These are phyloP conservation scores for Callyntrura guangdongensis DNA, from an alignment of 2,888 invertebrate species.

Conservation along the genomic window DNA sequence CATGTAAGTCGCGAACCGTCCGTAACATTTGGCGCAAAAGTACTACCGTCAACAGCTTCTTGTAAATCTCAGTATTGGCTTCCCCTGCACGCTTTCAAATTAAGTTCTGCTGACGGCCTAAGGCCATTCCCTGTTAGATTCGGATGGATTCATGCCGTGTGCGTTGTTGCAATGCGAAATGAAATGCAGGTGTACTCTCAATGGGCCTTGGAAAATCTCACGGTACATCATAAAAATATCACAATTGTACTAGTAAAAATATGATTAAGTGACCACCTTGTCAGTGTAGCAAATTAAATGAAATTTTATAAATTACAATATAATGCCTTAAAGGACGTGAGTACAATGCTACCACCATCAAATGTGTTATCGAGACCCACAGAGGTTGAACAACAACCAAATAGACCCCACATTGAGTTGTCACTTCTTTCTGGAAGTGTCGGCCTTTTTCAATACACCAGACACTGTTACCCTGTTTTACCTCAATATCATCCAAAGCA, in stretches of 20 bases:
- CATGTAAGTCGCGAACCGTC: conserved; percentile 84
- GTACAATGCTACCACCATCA: conserved; percentile 80
- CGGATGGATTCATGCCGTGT: conserved; percentile 99
- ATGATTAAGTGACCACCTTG: not conserved
- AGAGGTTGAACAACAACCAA: conserved; percentile 75
- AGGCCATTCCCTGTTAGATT: conserved; percentile 99
- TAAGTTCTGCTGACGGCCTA: conserved; percentile 97
- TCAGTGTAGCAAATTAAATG: no score
- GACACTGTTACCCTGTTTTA: conserved; percentile 98
- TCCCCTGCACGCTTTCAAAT: conserved; percentile 86
- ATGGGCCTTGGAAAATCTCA: conserved; percentile 89
- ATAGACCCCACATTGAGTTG: conserved; percentile 82
- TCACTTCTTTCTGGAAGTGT: conserved; percentile 86
- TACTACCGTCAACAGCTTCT: conserved; percentile 82
- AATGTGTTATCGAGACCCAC: conserved; percentile 37
- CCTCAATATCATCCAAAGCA: conserved; percentile 99
- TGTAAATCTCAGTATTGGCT: conserved; percentile 85
- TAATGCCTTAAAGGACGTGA: conserved; percentile 78
- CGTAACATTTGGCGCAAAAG: conserved; percentile 84
- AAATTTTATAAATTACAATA: no score
- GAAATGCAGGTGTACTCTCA: conserved; percentile 99
- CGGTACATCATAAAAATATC: conserved; percentile 84
- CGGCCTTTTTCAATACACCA: conserved; percentile 98
- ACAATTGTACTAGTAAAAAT: not conserved
- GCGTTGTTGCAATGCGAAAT: conserved; percentile 99